These are phyloP conservation scores for Albula glossodonta DNA, from an alignment of 2,113 vertebrate species.

Conservation along the genomic window DNA sequence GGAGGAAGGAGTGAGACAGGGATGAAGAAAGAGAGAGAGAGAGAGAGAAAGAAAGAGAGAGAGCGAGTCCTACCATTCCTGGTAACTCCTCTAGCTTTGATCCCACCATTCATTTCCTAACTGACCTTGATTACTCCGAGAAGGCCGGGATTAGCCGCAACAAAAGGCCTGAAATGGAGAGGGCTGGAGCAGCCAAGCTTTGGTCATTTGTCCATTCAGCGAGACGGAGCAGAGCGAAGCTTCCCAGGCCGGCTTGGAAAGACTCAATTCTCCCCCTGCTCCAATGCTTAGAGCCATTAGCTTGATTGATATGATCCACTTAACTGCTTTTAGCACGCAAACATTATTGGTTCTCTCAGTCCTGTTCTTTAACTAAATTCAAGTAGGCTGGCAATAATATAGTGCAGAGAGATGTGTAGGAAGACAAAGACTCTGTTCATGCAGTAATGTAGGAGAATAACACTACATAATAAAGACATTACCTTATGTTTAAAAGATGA, in stretches of 20 bases:
- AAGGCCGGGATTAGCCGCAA: conserved; percentile 19
- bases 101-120: conserved; percentile 14
- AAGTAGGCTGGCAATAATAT: neutral
- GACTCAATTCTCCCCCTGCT: neutral
- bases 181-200: neutral
- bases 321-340: neutral
- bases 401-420: neutral
- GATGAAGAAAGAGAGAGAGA: neutral
- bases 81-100: neutral
- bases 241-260: conserved; percentile 11
- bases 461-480: neutral
- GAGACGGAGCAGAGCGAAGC: neutral
- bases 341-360: neutral
- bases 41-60: conserved; percentile 18
- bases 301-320: conserved; percentile 4
- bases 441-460: neutral
- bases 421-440: neutral
- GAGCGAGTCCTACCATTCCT: conserved; percentile 7
- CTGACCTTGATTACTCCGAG: conserved; percentile 22
- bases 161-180: conserved; percentile 22
- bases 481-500: neutral
- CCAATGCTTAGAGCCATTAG: neutral
- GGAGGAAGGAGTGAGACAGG: conserved; percentile 12
- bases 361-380: neutral
- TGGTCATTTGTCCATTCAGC: conserved; percentile 8